phyloP scores from a whole-genome alignment of 2,888 invertebrate genomes.

The Nycteola revayana region DNA sequence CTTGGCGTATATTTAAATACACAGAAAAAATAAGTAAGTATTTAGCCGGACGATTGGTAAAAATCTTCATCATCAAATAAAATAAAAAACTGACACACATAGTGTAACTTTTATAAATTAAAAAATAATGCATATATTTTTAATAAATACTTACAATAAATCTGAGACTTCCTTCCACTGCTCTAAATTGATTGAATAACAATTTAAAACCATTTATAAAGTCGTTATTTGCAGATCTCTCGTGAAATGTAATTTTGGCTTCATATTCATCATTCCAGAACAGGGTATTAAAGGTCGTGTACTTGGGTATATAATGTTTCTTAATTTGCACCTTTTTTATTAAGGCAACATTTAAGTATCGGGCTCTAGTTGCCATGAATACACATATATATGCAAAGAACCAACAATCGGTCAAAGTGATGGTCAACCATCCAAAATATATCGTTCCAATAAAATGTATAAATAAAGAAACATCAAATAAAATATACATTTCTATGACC shows the following conservation, averaged over 20 bases:
- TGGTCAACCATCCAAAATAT: conserved; percentile 43
- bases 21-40: too few species aligned
- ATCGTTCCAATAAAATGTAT: conserved; percentile 35
- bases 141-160: conserved; percentile 43
- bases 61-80: too few species aligned
- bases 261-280: conserved; percentile 52
- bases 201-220: conserved; percentile 41
- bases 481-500: conserved; percentile 31
- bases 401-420: conserved; percentile 43
- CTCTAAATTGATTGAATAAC: conserved; percentile 40
- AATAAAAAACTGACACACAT: too few species aligned
- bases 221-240: conserved; percentile 32
- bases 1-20: too few species aligned
- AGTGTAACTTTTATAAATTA: too few species aligned
- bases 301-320: conserved; percentile 45
- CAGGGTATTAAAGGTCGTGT: conserved; percentile 42
- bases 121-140: too few species aligned
- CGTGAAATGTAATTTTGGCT: conserved; percentile 43
- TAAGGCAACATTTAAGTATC: conserved; percentile 56
- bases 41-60: too few species aligned
- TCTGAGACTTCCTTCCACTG: conserved; percentile 37
- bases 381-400: conserved; percentile 35
- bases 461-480: conserved; percentile 33
- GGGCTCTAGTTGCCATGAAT: conserved; percentile 43
- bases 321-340: conserved; percentile 49